These are phyloP conservation scores for Vultur gryphus DNA, from an alignment of 2,797 vertebrate species.

Conservation along the genomic window DNA sequence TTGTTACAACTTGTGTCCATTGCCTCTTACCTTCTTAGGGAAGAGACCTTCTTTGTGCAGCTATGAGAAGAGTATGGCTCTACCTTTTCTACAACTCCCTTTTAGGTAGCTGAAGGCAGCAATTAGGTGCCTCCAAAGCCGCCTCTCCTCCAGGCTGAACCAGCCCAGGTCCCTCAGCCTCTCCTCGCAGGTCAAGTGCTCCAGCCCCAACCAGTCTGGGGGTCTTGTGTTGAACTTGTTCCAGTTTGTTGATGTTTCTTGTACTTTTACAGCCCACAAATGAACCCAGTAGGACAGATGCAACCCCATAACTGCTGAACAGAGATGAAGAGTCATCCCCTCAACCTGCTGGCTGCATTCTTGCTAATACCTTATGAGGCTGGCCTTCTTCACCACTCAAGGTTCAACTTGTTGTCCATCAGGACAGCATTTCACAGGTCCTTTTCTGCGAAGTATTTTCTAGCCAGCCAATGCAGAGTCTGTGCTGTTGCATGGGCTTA, in stretches of 20 bases:
- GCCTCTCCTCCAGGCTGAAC: neutral
- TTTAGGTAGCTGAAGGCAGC: neutral
- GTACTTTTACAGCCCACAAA: neutral
- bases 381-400: neutral
- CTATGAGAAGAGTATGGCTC: neutral
- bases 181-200: neutral
- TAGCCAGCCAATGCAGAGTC: neutral
- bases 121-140: neutral
- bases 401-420: neutral
- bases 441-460: neutral
- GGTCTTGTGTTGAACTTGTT: neutral
- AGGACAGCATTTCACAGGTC: neutral
- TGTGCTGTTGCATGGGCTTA: neutral
- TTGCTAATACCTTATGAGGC: neutral
- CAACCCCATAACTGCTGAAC: neutral
- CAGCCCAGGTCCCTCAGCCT: neutral
- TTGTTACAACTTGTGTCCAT: neutral
- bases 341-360: neutral
- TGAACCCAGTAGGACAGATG: neutral
- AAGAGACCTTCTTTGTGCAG: neutral
- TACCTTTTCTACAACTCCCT: neutral
- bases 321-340: neutral
- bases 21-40: neutral
- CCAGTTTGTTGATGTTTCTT: neutral
- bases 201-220: neutral